Percentiles rank a stretch among this genome's conserved stretches.
These are phyloP conservation scores for Torymus aiolomorphi DNA, from an alignment of 2,888 invertebrate genomes.

Conservation along the genomic window DNA sequence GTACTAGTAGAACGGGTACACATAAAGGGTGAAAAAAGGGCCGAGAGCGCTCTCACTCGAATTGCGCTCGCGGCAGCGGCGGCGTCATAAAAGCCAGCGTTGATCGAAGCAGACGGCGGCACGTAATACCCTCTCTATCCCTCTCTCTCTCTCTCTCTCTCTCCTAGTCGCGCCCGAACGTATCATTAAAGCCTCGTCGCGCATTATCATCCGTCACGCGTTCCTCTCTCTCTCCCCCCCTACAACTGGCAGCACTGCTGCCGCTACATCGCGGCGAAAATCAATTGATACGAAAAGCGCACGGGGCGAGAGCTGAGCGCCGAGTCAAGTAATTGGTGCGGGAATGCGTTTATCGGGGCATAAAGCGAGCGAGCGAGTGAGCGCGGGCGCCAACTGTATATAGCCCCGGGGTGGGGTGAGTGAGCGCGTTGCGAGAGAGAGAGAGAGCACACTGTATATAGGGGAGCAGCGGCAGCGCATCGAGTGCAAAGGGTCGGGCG, in stretches of 20 bases:
- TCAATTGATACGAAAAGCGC: slow-evolving; percentile 71
- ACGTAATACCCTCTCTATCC: neutral
- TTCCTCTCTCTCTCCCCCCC: no score
- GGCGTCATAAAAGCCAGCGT: slow-evolving; percentile 47
- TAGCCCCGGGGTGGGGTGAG: no score
- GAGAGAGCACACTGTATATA: slow-evolving; percentile 39
- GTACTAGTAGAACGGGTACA: neutral
- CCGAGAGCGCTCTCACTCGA: slow-evolving; percentile 34
- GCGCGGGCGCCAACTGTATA: slow-evolving; percentile 56
- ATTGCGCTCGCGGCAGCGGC: neutral
- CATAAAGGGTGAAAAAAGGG: slow-evolving; percentile 28
- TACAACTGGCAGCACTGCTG: no score
- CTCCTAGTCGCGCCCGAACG: neutral
- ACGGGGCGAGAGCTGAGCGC: slow-evolving; percentile 56
- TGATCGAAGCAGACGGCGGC: slow-evolving; percentile 40
- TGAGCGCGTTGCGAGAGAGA: slow-evolving; percentile 3
- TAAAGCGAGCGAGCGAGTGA: slow-evolving; percentile 68
- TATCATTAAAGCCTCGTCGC: slow-evolving; percentile 33
- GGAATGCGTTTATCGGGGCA: slow-evolving; percentile 71
- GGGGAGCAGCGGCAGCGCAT: slow-evolving; percentile 30
- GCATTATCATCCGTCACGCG: slow-evolving; percentile 54
- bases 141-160: no score
- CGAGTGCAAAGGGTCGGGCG: slow-evolving; percentile 14
- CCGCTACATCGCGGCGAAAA: slow-evolving; percentile 62
- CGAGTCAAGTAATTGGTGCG: slow-evolving; percentile 71